Conservation (phyloP, 1,140 invertebrate species). For the Caenorhabditis briggsae region DNA sequence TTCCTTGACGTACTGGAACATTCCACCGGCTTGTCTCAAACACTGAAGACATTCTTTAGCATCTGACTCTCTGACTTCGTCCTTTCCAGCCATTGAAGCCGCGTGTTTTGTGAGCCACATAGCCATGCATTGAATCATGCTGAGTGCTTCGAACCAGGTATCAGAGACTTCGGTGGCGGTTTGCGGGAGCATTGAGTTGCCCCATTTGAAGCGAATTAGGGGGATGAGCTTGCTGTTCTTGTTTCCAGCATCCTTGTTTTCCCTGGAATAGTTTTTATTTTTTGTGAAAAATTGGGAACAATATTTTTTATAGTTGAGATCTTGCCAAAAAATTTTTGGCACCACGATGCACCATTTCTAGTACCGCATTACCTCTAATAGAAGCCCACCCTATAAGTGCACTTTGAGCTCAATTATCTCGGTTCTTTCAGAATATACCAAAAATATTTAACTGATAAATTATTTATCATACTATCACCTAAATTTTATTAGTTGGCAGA, state of each 20-base stretch:
- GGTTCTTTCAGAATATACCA: too few relatives aligned
- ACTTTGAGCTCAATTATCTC: too few relatives aligned
- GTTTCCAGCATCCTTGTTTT: constrained; percentile 74
- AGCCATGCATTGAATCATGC: constrained; percentile 82
- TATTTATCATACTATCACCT: too few relatives aligned
- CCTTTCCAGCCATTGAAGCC: constrained; percentile 83
- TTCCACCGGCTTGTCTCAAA: constrained; percentile 83
- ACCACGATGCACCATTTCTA: too few relatives aligned
- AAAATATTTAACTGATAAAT: too few relatives aligned
- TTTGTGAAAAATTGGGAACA: too few relatives aligned
- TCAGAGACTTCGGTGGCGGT: constrained; percentile 81
- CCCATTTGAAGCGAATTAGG: constrained; percentile 83
- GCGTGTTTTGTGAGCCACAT: constrained; percentile 85
- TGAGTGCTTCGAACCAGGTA: constrained; percentile 82
- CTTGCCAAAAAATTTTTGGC: too few relatives aligned
- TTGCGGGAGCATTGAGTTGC: constrained; percentile 81
- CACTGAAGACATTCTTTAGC: constrained; percentile 84
- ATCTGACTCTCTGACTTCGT: constrained; percentile 82
- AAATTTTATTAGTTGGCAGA: too few relatives aligned
- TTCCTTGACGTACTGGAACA: constrained; percentile 80
- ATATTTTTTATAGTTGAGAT: too few relatives aligned
- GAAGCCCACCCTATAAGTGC: too few relatives aligned
- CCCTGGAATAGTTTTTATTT: neutral
- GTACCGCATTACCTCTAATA: too few relatives aligned
- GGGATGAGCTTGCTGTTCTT: constrained; percentile 82